These are phyloP conservation scores for Hoplostethus atlanticus DNA, from an alignment of 2,797 vertebrate genomes.

Conservation along the genomic window DNA sequence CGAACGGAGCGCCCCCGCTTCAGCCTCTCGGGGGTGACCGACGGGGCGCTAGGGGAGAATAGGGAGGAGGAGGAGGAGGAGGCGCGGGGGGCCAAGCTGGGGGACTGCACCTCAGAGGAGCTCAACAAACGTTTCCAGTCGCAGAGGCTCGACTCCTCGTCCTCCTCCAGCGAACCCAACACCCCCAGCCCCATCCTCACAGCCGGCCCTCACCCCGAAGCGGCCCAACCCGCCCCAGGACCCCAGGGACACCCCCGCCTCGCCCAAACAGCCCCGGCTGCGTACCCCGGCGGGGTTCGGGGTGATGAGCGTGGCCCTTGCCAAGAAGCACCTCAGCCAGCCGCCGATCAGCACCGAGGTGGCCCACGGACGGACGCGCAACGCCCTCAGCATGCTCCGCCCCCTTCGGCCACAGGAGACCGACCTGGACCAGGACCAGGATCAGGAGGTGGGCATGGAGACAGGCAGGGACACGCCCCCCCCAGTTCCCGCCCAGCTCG, in stretches of 20 bases:
- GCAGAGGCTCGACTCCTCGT: slow-evolving; percentile 91
- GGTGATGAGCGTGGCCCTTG: slow-evolving; percentile 82
- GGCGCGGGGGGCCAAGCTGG: slow-evolving; percentile 66
- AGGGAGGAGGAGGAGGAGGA: slow-evolving; percentile 30
- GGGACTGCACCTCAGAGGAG: slow-evolving; percentile 90
- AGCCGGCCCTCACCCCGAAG: slow-evolving; percentile 86
- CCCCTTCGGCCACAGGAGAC: slow-evolving; percentile 91
- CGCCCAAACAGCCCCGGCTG: slow-evolving; percentile 86
- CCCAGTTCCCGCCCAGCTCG: slow-evolving; percentile 43
- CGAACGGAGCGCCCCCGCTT: slow-evolving; percentile 80
- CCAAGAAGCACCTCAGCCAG: slow-evolving; percentile 95
- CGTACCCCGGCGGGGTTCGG: slow-evolving; percentile 86
- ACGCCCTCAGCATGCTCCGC: slow-evolving; percentile 97
- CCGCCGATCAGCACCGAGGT: slow-evolving; percentile 89
- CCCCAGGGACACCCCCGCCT: slow-evolving; percentile 69
- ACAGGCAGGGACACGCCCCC: slow-evolving; percentile 74
- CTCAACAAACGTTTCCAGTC: slow-evolving; percentile 92
- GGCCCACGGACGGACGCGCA: slow-evolving; percentile 89
- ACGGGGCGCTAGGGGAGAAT: slow-evolving; percentile 28
- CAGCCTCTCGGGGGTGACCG: slow-evolving; percentile 52
- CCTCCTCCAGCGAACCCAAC: slow-evolving; percentile 90
- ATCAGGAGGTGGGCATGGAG: slow-evolving; percentile 88
- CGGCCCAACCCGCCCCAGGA: slow-evolving; percentile 82
- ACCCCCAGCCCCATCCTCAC: slow-evolving; percentile 89
- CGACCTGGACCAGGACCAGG: slow-evolving; percentile 89